Percentiles rank a stretch among this genome's conserved stretches.
phyloP scores from a whole-genome alignment of 2,888 invertebrate genomes.

The Philereme vetulata region DNA sequence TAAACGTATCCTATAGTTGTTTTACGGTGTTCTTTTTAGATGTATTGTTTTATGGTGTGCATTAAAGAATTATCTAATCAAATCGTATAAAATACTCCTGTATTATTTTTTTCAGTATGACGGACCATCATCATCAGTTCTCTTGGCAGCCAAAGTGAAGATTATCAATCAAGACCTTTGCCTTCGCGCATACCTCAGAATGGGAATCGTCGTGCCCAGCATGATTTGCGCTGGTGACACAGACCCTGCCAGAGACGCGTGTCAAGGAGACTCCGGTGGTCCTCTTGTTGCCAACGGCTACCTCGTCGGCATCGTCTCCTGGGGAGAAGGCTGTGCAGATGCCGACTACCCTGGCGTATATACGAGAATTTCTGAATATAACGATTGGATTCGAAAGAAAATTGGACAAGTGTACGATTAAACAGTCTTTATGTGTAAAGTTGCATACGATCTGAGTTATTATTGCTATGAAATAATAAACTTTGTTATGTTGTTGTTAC shows the following conservation, averaged over 20 bases:
- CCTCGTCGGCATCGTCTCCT: conserved; percentile 82
- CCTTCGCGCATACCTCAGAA: conserved; percentile 59
- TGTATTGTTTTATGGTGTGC: too few species aligned
- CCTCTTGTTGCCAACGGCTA: conserved; percentile 75
- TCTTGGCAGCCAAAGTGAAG: conserved; percentile 66
- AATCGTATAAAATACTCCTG: not conserved
- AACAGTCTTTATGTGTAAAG: not conserved
- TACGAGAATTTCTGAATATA: conserved; percentile 73
- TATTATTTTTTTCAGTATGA: conserved; percentile 57
- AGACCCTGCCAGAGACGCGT: conserved; percentile 69
- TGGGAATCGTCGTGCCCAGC: conserved; percentile 58
- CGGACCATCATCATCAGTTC: conserved; percentile 57
- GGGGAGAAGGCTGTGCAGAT: conserved; percentile 83
- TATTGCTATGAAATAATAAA: too few species aligned
- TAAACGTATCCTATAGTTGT: too few species aligned
- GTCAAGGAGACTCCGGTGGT: conserved; percentile 85
- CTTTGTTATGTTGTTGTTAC: too few species aligned
- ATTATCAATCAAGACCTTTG: conserved; percentile 68
- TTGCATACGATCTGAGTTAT: too few species aligned
- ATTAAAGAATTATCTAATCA: too few species aligned
- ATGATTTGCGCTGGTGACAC: conserved; percentile 73
- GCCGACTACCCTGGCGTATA: conserved; percentile 82
- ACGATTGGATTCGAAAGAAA: conserved; percentile 59
- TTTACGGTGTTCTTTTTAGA: too few species aligned
- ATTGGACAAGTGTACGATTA: conserved; percentile 19